phyloP scores from a whole-genome alignment of 2,797 vertebrate genomes.

The Macroramphosus scolopax region DNA sequence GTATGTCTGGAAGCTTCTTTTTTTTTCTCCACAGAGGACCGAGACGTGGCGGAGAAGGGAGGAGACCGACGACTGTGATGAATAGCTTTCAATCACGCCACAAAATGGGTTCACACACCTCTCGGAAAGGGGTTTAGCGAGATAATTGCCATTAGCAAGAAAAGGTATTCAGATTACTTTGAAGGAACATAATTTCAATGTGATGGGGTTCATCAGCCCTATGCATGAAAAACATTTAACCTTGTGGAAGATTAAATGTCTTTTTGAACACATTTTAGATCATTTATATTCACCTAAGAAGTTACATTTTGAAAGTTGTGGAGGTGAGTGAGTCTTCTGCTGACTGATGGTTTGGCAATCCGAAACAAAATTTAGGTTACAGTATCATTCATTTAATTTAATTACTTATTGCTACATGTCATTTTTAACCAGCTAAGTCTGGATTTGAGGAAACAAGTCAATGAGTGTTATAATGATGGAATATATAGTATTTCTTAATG shows the following conservation, averaged over 20 bases:
- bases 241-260: conserved; percentile 46
- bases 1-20: too few relatives aligned
- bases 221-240: conserved; percentile 53
- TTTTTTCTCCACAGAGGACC: too few relatives aligned
- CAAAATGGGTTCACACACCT: conserved; percentile 69
- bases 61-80: conserved; percentile 64
- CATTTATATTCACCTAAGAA: conserved; percentile 39
- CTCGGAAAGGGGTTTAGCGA: conserved; percentile 47
- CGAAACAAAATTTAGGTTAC: conserved; percentile 20
- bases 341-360: conserved; percentile 8
- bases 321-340: conserved; percentile 12
- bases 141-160: conserved; percentile 65
- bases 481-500: too few relatives aligned
- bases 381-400: conserved; percentile 12
- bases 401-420: too few relatives aligned
- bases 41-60: conserved; percentile 11
- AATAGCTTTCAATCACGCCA: conserved; percentile 73
- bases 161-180: conserved; percentile 48
- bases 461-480: too few relatives aligned
- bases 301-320: conserved; percentile 32
- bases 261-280: conserved; percentile 38
- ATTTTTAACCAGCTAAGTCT: too few relatives aligned
- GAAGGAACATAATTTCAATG: conserved; percentile 58
- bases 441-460: too few relatives aligned
- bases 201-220: conserved; percentile 47